A percentile compares a stretch with the other conserved stretches of the same genome.
These are phyloP conservation scores for Danio jaintianensis DNA, from an alignment of 2,797 vertebrate genomes.

Conservation along the genomic window DNA sequence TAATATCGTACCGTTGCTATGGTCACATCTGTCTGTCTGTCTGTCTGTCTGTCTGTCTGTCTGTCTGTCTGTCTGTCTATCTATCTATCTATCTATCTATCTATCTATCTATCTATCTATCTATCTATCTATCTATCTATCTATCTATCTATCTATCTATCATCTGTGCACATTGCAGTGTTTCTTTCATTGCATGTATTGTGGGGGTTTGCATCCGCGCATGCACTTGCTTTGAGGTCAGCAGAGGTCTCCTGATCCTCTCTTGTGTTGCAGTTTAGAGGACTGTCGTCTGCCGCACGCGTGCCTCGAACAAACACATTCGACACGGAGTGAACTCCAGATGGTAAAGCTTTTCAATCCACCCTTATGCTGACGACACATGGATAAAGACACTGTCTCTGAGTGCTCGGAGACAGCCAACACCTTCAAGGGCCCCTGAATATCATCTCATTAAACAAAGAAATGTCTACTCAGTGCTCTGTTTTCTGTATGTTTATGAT, in stretches of 20 bases:
- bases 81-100: no score
- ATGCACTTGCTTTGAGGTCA: conserved; percentile 58
- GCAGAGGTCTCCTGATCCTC: conserved; percentile 60
- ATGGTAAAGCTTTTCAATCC: conserved; percentile 64
- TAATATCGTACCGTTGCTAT: no score
- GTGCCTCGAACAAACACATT: conserved; percentile 64
- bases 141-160: conserved; percentile 18
- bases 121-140: neutral
- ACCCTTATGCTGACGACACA: conserved; percentile 52
- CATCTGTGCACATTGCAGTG: neutral
- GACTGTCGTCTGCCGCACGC: conserved; percentile 64
- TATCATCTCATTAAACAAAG: conserved; percentile 28
- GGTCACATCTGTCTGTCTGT: no score
- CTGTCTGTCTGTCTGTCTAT: no score
- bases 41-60: no score
- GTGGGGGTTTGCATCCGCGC: conserved; percentile 31
- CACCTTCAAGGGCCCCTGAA: conserved; percentile 41
- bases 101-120: no score
- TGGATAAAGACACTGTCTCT: conserved; percentile 30
- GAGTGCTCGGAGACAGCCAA: conserved; percentile 13
- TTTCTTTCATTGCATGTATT: neutral
- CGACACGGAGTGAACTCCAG: conserved; percentile 64
- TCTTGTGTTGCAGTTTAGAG: conserved; percentile 56
- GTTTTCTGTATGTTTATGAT: neutral
- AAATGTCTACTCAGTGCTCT: neutral